Percentiles rank a stretch among this genome's conserved stretches.
Evolutionary conservation across 2,113 vertebrate genomes (phyloP).

Genomic region (Piliocolobus tephrosceles): DNA sequence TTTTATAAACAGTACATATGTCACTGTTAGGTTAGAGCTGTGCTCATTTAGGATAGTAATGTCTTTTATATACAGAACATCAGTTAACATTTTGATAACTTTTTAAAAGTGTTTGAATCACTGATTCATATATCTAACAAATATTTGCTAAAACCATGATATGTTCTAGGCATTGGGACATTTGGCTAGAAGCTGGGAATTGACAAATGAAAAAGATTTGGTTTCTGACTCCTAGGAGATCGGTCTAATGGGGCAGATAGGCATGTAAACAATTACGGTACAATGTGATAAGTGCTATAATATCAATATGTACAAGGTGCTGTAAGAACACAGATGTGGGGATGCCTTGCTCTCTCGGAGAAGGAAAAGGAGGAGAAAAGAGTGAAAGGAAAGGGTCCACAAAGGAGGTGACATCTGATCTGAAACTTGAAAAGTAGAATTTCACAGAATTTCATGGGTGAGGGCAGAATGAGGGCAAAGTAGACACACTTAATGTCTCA

Average conservation of each 20-base stretch:
- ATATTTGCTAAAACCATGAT: neutral
- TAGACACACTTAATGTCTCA: neutral
- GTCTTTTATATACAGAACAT: constrained; percentile 15
- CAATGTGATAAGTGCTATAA: neutral
- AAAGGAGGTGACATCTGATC: neutral
- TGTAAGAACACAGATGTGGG: neutral
- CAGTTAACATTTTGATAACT: neutral
- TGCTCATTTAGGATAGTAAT: neutral
- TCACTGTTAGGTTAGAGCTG: neutral
- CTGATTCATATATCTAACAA: neutral
- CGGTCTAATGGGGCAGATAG: neutral
- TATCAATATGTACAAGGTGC: neutral
- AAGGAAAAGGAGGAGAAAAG: neutral
- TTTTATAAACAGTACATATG: neutral
- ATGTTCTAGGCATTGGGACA: neutral
- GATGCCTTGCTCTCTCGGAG: neutral
- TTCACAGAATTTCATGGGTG: neutral
- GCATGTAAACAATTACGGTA: neutral
- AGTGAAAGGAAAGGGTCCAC: neutral
- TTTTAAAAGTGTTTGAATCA: neutral
- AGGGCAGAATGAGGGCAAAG: neutral
- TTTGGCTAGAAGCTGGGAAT: neutral
- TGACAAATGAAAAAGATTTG: neutral
- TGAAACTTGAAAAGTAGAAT: neutral
- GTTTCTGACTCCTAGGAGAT: neutral